Conservation (phyloP, 2,113 vertebrate genomes). For the Corvus cornix region DNA sequence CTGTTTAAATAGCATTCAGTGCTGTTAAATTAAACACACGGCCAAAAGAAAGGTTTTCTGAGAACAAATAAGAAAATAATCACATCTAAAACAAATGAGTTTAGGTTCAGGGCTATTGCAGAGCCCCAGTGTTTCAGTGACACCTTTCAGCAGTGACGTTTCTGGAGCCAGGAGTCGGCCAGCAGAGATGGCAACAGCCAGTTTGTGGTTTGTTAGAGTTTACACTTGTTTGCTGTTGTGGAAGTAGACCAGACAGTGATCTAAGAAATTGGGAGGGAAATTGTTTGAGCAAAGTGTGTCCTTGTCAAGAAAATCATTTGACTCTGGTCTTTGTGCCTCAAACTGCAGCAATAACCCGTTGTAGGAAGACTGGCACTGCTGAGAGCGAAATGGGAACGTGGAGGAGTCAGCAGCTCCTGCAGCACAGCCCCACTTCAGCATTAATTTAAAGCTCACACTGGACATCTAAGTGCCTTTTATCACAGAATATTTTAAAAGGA, state of each 20-base stretch:
- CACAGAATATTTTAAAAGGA: not conserved
- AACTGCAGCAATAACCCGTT: not conserved
- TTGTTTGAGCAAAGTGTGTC: not conserved
- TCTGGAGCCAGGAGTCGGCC: not conserved
- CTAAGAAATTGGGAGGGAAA: constrained; percentile 39
- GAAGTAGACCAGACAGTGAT: constrained; percentile 36
- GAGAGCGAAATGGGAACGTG: not conserved
- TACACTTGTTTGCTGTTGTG: constrained; percentile 37
- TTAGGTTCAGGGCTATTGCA: not conserved
- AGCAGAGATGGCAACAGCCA: constrained; percentile 49
- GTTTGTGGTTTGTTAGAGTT: constrained; percentile 27
- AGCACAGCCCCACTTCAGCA: not conserved
- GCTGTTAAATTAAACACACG: not conserved
- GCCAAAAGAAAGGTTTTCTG: not conserved
- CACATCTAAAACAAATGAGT: not conserved
- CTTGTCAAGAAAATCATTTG: constrained; percentile 38
- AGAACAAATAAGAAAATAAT: not conserved
- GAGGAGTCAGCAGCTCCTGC: constrained; percentile 12
- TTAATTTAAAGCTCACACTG: constrained; percentile 10
- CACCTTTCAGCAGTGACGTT: not conserved
- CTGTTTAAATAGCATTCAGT: not conserved
- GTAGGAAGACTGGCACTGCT: constrained; percentile 10
- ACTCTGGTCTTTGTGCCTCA: constrained; percentile 3
- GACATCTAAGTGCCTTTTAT: constrained; percentile 10
- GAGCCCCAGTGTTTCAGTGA: not conserved